phyloP scores from a whole-genome alignment of 2,888 invertebrate genomes.

The Philhelius pedissequus region DNA sequence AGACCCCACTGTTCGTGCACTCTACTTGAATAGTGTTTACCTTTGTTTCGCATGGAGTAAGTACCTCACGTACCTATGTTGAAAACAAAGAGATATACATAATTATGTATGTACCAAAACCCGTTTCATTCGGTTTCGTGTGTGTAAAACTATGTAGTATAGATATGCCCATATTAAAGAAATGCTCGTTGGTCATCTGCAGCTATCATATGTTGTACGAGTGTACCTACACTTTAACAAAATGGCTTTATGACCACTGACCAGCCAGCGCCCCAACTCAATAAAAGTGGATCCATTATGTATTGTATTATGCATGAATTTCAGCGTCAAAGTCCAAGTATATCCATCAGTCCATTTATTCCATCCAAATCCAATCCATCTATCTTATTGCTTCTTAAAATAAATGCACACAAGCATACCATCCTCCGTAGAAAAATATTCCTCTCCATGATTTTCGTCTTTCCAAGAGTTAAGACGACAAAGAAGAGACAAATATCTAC shows the following conservation, averaged over 20 bases:
- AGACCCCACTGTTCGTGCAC: conserved; percentile 6
- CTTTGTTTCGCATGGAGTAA: neutral
- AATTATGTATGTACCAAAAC: conserved; percentile 52
- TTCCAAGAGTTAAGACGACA: neutral
- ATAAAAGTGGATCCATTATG: conserved; percentile 30
- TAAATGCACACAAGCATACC: conserved; percentile 46
- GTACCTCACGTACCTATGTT: neutral
- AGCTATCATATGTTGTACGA: neutral
- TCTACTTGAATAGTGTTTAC: conserved; percentile 15
- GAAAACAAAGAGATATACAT: neutral
- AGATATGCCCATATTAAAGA: too few species aligned
- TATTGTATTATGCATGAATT: conserved; percentile 63
- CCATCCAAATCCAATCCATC: conserved; percentile 7
- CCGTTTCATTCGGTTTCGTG: conserved; percentile 42
- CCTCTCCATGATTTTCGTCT: neutral
- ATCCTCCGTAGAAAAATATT: conserved; percentile 3
- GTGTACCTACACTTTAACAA: neutral
- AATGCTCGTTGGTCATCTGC: neutral
- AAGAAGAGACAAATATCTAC: neutral
- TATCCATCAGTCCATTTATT: conserved; percentile 38
- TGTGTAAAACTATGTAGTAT: too few species aligned
- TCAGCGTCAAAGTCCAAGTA: conserved; percentile 57
- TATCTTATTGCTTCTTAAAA: conserved; percentile 46
- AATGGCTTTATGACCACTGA: conserved; percentile 3
- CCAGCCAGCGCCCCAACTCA: conserved; percentile 1